Base-by-base conservation (phyloP, 2,888 invertebrate genomes). In the Drosophila planitibia region DNA sequence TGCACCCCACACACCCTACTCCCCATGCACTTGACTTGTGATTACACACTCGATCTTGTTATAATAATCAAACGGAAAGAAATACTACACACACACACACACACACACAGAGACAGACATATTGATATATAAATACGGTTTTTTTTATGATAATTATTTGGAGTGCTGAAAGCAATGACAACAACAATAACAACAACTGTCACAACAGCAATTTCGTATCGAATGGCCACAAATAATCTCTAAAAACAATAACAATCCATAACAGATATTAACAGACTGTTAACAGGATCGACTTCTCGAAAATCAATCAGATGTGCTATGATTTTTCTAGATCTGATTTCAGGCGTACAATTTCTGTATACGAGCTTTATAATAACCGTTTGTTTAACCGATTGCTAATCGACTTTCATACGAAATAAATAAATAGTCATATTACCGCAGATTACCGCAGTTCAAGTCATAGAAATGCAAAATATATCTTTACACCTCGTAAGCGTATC, bases 91-190 rank as follows among this genome's bases (percentile, higher is more conserved):
- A 74, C 35, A 25, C 72, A 73, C 22, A 22, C 22, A 22, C 22
- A 22, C 73, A 76, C 73, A 69, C 19, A 54, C 12, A 55, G 14
- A 70, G 66, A 71, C 75, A 69, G 3, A 10, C 41, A 32, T 69
- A 85, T 76, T 72, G 83, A 85, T 79, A 89, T 35, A 71, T 59
- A 68, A 58, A 71, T 69, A 59, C 44, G 72, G 71, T 35, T 68
- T 83, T 70, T 87, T 80, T 76, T 76, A 84, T 81, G 90, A 91
- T 91, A 91, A 89, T 89, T 91, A 79, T 82, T 84, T 89, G 63
- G 76, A 91, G 86, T 89, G 89, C 77, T 76, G 72, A 83, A 86
- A 86, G 74, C 83, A 72, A 73, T 60, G 53, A 75, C 75, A 79
- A 69, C 47, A 53, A 66, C 61, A 51, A 64, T 30, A 63, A 82